phyloP scores from a whole-genome alignment of 2,888 invertebrate genomes.

The Pardosa pseudoannulata region DNA sequence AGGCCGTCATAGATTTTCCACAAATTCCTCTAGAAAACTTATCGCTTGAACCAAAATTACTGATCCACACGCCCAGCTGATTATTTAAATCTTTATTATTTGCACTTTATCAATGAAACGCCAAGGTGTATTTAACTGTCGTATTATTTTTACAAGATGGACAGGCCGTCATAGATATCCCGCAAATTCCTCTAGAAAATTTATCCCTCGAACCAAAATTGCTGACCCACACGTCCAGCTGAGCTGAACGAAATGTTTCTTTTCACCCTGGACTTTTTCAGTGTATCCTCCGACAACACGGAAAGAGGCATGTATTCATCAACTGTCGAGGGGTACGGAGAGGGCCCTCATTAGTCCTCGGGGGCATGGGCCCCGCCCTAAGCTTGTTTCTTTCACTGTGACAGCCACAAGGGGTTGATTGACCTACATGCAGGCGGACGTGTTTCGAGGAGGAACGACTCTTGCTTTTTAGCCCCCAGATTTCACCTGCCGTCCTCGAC shows the following conservation, averaged over 20 bases:
- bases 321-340: slow-evolving; percentile 25
- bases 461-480: not conserved
- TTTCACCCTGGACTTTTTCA: not conserved
- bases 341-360: slow-evolving; percentile 49
- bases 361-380: slow-evolving; percentile 53
- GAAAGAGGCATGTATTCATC: slow-evolving; percentile 38
- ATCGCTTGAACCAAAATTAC: no score
- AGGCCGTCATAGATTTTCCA: no score
- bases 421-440: slow-evolving; percentile 45
- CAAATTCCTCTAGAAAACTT: no score
- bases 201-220: no score
- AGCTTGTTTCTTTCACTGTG: slow-evolving; percentile 37
- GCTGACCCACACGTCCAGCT: slow-evolving; percentile 1
- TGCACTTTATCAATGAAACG: no score
- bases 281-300: not conserved
- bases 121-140: no score
- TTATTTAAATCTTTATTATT: no score
- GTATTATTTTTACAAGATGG: no score
- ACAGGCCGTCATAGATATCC: no score
- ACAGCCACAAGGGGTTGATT: slow-evolving; percentile 34
- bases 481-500: not conserved
- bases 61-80: not conserved
- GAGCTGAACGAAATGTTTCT: not conserved
- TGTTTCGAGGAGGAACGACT: no score
- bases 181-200: no score